A percentile compares a stretch with the other conserved stretches of the same genome.
Conservation (phyloP, 2,888 invertebrate genomes). For the Phaedon cochleariae region DNA sequence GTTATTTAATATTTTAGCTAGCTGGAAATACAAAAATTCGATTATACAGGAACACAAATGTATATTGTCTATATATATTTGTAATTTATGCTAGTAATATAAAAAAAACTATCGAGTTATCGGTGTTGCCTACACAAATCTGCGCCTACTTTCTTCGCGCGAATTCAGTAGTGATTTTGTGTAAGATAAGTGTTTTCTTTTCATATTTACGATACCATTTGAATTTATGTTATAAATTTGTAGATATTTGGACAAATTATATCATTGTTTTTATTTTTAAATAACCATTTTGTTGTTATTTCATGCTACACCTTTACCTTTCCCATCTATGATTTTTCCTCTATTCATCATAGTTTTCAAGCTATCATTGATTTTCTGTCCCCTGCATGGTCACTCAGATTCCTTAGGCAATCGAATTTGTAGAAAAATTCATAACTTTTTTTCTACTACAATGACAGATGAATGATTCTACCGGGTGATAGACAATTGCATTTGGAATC, state of each 20-base stretch:
- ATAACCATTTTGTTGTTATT: constrained; percentile 42
- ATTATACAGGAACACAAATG: constrained; percentile 49
- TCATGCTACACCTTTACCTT: background rate
- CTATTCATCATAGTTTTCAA: background rate
- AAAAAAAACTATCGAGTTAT: constrained; percentile 48
- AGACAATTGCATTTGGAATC: no score
- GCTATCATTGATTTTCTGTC: background rate
- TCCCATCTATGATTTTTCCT: no score
- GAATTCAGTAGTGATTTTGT: constrained; percentile 41
- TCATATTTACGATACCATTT: constrained; percentile 53
- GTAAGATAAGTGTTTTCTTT: constrained; percentile 57
- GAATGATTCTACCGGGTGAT: no score
- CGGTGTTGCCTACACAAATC: constrained; percentile 58
- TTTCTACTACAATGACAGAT: no score
- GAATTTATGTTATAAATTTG: constrained; percentile 57
- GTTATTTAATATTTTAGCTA: constrained; percentile 58
- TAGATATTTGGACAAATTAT: constrained; percentile 58
- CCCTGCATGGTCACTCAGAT: no score
- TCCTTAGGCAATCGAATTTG: no score
- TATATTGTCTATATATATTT: constrained; percentile 59
- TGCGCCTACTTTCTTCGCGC: constrained; percentile 56
- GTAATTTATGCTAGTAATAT: constrained; percentile 54
- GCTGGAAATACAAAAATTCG: constrained; percentile 44
- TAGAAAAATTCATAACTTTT: no score
- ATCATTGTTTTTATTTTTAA: constrained; percentile 57